Percentiles rank a stretch among this genome's conserved stretches.
phyloP scores from a whole-genome alignment of 53 echinoderm and acorn worm genomes.

The Holothuria leucospilota region DNA sequence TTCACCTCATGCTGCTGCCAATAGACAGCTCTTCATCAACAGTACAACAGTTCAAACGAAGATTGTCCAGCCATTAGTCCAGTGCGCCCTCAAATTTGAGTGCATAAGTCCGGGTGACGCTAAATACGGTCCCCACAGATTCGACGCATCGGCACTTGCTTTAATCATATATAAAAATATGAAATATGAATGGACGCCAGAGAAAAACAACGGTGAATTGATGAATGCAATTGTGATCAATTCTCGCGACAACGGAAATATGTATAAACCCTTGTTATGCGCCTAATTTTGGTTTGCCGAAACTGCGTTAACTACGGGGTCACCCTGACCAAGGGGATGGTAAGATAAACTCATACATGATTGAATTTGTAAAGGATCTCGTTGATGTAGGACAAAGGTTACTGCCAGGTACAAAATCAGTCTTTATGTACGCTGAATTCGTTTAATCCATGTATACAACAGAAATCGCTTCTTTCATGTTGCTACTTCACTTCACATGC shows the following conservation, averaged over 20 bases:
- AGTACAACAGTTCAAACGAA: constrained; percentile 57
- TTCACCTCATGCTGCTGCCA: constrained; percentile 62
- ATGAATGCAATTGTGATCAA: constrained; percentile 15
- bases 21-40: constrained; percentile 74
- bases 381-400: too few species aligned
- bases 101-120: constrained; percentile 70
- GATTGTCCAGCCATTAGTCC: constrained; percentile 55
- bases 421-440: too few species aligned
- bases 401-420: too few species aligned
- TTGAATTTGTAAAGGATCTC: too few species aligned
- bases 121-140: constrained; percentile 33
- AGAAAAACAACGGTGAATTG: constrained; percentile 34
- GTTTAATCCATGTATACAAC: too few species aligned
- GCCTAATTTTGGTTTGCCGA: too few species aligned
- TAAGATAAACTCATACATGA: too few species aligned
- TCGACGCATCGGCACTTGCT: constrained; percentile 67
- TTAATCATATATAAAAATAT: constrained; percentile 65
- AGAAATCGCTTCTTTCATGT: too few species aligned
- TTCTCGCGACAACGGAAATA: background rate
- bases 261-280: background rate
- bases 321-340: too few species aligned
- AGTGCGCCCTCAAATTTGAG: constrained; percentile 52
- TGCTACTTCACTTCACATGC: too few species aligned
- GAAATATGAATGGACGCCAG: constrained; percentile 56
- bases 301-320: too few species aligned